phyloP scores from a whole-genome alignment of 2,888 invertebrate genomes.

The Drosophila seclusa region DNA sequence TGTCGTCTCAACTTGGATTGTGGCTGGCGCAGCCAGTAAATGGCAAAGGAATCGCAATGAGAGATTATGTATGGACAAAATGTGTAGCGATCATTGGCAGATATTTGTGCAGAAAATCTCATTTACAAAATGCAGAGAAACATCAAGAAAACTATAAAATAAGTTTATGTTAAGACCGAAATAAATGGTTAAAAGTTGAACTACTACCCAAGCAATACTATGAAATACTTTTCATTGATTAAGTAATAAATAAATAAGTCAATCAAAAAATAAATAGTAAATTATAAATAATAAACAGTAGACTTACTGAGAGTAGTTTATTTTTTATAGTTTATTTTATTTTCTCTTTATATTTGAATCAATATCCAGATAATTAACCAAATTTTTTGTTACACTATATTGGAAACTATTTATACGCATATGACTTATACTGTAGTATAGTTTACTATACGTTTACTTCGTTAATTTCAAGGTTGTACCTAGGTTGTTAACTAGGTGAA shows the following conservation, averaged over 20 bases:
- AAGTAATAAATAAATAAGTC: neutral
- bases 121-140: neutral
- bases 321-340: neutral
- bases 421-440: neutral
- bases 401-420: neutral
- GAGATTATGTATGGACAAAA: neutral
- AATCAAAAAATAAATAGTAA: neutral
- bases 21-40: neutral
- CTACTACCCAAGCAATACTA: neutral
- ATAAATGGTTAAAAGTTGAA: neutral
- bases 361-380: neutral
- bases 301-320: neutral
- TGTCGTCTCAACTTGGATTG: conserved; percentile 5
- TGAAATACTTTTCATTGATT: neutral
- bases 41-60: neutral
- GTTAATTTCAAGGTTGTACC: neutral
- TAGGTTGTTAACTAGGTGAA: no score
- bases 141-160: neutral
- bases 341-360: neutral
- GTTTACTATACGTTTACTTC: neutral
- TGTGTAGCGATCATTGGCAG: neutral
- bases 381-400: neutral
- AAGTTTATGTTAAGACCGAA: neutral
- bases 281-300: neutral
- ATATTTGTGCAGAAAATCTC: neutral